Conservation (phyloP, 64 coral and sea anemone species). For the Stichodactyla helianthus region DNA sequence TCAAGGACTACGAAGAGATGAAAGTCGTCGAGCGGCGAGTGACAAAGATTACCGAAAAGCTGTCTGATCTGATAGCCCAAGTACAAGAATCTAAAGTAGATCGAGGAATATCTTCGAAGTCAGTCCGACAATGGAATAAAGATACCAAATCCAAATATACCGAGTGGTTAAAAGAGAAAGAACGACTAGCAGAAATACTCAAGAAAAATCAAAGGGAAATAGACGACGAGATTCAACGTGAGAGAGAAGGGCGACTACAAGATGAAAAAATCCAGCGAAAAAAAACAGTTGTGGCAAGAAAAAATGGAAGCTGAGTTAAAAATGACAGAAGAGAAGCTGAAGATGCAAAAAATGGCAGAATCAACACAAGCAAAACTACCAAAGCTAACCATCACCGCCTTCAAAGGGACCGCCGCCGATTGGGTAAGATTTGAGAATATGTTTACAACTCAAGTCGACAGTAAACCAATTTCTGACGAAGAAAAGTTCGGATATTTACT, state of each 20-base stretch:
- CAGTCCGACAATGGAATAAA: conserved; percentile 63
- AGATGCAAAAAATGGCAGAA: conserved; percentile 24
- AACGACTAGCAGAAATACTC: conserved; percentile 18
- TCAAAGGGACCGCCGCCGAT: conserved; percentile 51
- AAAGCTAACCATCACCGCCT: conserved; percentile 34
- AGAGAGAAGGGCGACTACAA: conserved; percentile 7
- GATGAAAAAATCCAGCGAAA: conserved; percentile 17
- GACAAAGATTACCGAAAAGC: conserved; percentile 29
- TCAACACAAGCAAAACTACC: conserved; percentile 26
- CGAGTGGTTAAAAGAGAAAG: conserved; percentile 7
- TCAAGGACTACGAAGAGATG: conserved; percentile 42
- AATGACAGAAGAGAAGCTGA: conserved; percentile 37
- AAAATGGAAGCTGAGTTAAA: conserved; percentile 23
- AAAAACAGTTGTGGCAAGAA: conserved; percentile 26
- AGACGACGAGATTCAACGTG: conserved; percentile 7
- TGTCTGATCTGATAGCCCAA: conserved; percentile 40
- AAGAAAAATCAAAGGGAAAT: conserved; percentile 8
- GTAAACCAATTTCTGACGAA: conserved; percentile 38
- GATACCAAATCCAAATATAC: conserved; percentile 49
- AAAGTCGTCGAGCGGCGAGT: conserved; percentile 35
- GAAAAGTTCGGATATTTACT: conserved; percentile 62
- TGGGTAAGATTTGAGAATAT: conserved; percentile 70
- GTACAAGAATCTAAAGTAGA: conserved; percentile 61
- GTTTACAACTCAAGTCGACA: conserved; percentile 45
- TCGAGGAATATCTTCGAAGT: conserved; percentile 37